Conservation (phyloP, 2,113 vertebrate species). For the Xyliphius kryptos region DNA sequence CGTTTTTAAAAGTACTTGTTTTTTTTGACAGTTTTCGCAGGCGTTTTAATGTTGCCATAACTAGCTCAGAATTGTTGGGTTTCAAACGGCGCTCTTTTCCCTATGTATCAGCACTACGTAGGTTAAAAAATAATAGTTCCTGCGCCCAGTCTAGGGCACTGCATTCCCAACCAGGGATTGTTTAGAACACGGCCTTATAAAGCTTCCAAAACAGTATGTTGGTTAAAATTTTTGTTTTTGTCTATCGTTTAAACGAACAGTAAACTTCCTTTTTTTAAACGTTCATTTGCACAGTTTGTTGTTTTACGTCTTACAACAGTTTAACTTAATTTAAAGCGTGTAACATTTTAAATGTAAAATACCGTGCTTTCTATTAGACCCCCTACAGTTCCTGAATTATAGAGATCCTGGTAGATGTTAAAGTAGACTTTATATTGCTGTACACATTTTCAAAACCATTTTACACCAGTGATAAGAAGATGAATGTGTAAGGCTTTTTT, state of each 20-base stretch:
- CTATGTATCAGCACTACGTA: background rate
- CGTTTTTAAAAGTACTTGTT: background rate
- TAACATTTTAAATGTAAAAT: no score
- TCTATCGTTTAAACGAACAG: no score
- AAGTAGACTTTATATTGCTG: background rate
- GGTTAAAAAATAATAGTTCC: background rate
- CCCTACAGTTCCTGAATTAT: no score
- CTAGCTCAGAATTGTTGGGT: background rate
- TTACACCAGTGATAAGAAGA: no score
- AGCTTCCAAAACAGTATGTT: background rate
- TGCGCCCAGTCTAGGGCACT: background rate
- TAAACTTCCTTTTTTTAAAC: no score
- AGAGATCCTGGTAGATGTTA: no score
- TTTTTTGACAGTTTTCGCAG: background rate
- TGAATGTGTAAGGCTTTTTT: no score
- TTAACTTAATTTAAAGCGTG: no score
- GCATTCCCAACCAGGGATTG: background rate
- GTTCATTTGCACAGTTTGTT: no score
- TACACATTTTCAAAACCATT: background rate
- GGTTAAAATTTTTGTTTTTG: no score
- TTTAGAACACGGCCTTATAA: background rate
- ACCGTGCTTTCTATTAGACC: no score
- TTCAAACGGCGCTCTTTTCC: background rate
- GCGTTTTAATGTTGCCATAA: background rate
- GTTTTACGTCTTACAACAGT: no score